Evolutionary conservation across 1,140 invertebrate species (phyloP), one percentile per base, ranked within the genome.

Genomic region (Drosophila punjabiensis): DNA sequence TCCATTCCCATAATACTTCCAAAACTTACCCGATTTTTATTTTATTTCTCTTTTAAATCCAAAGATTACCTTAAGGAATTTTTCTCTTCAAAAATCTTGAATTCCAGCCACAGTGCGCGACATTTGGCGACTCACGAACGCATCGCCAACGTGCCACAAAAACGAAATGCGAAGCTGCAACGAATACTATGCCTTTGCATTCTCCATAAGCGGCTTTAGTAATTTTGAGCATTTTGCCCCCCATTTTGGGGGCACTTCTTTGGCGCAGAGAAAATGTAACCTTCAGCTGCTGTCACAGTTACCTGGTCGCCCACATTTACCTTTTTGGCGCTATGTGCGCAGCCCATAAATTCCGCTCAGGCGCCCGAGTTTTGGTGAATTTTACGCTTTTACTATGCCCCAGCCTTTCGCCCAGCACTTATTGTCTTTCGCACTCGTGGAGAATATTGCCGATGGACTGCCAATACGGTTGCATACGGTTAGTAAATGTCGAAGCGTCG

Each of bases 401-500:
- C 66, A 41, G 55, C 37, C 41, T 61, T 65, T n/a, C 7, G 24
- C 53, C 61, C 63, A 52, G 58, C 69, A 76, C 67, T 53, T 58
- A 50, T 66, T 79, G 81, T 76, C 76, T 76, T 60, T 77, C 64
- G 53, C 81, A 79, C 61, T 50, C 50, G 33, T 33, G 28, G 64
- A 50, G n/a, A 74, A 76, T 68, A 48, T 13, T 28, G 73, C 35
- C 45, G 45, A 58, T 76, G 62, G 78, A 65, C 48, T 71, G 50
- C n/a, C 67, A 59, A 39, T 45, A n/a, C n/a, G 43, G 32, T 56
- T 20, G 18, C 33, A 62, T 41, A 45, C 45, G 75, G 69, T 87
- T 83, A 89, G 85, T 88, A 79, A 89, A 88, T 88, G 81, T 50
- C 52, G 60, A 77, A 79, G 66, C 85, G 85, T 89, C 85, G 85